Evolutionary conservation across 37 sponge, comb jelly and placozoan genomes (phyloP), one percentile per base, ranked within the genome.

Genomic region (Haliclona indistincta): DNA sequence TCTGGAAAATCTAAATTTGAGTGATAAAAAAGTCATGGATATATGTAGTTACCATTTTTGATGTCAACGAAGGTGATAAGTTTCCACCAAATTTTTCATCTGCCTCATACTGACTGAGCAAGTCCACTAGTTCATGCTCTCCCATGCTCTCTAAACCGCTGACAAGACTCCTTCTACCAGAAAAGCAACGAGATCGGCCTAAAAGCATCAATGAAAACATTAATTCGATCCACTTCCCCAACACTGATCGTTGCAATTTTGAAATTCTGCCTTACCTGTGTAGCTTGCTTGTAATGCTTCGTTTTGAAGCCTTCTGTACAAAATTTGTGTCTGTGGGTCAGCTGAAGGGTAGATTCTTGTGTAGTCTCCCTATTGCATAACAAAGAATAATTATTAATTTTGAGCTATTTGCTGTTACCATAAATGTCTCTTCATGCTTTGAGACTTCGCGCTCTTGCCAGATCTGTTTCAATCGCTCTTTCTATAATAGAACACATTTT

Each of bases 41-140:
- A n/a, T n/a, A n/a, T n/a, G n/a, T n/a, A n/a, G n/a, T n/a, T n/a
- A n/a, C n/a, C n/a, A n/a, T n/a, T n/a, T n/a, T n/a, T n/a, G n/a
- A n/a, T n/a, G n/a, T n/a, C n/a, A n/a, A n/a, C n/a, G n/a, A n/a
- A n/a, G n/a, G n/a, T n/a, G n/a, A n/a, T n/a, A n/a, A n/a, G n/a
- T n/a, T n/a, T 7, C 43, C 10, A 40, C 38, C 38, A 32, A 36
- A 73, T 35, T 23, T 54, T 37, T 88, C 88, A 45, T 85, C 86
- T 1, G 54, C 67, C 63, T 88, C 94, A 54, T 85, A 94, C 64
- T 94, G 90, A n/a, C 73, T 72, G 36, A 94, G 56, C 55, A 89
- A 72, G 29, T 94, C 90, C 8, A 89, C 6, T 49, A 94, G 54
- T 64, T 94, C 90, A 64, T 68, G 67, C 56, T 94, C 94, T 78